Evolutionary conservation across 2,797 vertebrate species (phyloP), one percentile per base, ranked within the genome.

Genomic region (Malurus leucopterus): DNA sequence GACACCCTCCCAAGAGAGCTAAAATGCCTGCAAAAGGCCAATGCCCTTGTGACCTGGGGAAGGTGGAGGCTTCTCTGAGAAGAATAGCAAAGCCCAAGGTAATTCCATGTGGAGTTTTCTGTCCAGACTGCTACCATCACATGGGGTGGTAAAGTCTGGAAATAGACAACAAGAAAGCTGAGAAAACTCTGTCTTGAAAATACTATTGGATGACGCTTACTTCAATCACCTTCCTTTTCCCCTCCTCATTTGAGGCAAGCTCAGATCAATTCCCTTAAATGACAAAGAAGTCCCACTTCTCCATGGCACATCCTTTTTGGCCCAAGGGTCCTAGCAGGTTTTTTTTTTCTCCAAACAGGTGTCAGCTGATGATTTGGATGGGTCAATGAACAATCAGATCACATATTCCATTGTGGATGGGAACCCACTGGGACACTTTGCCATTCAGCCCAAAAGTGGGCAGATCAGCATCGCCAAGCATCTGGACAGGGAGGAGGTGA

Each of bases 401-500:
- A 98, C 97, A 15, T 99, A 99, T 70, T 98, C 98, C 75, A 98
- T 99, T 0, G 97, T 98, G 77, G 98, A 93, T 79, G 99, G 99
- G 9, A 98, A 99, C 93, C 89, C 96, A 0, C 93, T 97, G 40
- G 98, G 98, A 92, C 98, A 99, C 93, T 99, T 99, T 50, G 86
- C 94, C 32, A 97, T 99, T 57, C 96, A 99, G 75, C 96, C 98
- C 27, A 97, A 97, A 47, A 98, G 95, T 0, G 99, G 99, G 46
- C 97, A 98, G 55, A 97, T 99, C 68, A 97, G 94, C 12, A 97
- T 98, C 26, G 96, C 96, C 72, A 98, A 98, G 24, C 95, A 94
- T 3, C 96, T 99, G 96, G 99, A 99, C 96, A 97, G 99, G 90
- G 99, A 99, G 58, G 97, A 99, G 98, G 99, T 99, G 68, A 97